A percentile compares a stretch with the other conserved stretches of the same genome.
Evolutionary conservation across 1,140 invertebrate genomes (phyloP).

Genomic region (Bilobella aurantiaca): DNA sequence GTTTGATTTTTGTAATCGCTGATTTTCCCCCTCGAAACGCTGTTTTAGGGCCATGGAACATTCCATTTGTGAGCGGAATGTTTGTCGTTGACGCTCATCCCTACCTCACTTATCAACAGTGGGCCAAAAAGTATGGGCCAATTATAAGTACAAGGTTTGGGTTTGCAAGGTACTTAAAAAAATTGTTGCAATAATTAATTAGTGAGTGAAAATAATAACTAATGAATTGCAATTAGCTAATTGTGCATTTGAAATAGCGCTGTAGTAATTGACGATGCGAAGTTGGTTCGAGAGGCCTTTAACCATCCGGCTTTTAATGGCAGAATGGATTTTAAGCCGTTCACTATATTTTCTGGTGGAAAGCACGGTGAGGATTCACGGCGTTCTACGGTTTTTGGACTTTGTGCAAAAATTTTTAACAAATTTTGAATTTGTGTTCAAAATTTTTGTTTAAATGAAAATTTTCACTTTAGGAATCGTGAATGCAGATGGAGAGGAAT

Average conservation of each 20-base stretch:
- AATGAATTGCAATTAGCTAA: background rate
- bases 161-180: background rate
- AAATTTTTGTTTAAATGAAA: background rate
- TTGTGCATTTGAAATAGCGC: background rate
- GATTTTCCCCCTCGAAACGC: too few species aligned
- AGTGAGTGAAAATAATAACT: background rate
- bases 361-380: background rate
- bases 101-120: background rate
- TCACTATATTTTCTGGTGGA: background rate
- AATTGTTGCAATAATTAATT: too few species aligned
- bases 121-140: background rate
- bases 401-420: background rate
- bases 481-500: constrained; percentile 14
- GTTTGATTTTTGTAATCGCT: too few species aligned
- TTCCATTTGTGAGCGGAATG: background rate
- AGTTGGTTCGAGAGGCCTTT: constrained; percentile 21
- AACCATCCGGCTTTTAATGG: constrained; percentile 11
- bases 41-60: background rate
- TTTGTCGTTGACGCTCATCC: background rate
- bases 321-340: constrained; percentile 4
- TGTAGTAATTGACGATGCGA: constrained; percentile 18
- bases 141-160: background rate
- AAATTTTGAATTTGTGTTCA: background rate
- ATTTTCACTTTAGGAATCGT: constrained; percentile 15
- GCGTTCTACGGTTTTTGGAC: background rate